phyloP scores from a whole-genome alignment of 2,797 vertebrate species.

The Myotis pilosus region DNA sequence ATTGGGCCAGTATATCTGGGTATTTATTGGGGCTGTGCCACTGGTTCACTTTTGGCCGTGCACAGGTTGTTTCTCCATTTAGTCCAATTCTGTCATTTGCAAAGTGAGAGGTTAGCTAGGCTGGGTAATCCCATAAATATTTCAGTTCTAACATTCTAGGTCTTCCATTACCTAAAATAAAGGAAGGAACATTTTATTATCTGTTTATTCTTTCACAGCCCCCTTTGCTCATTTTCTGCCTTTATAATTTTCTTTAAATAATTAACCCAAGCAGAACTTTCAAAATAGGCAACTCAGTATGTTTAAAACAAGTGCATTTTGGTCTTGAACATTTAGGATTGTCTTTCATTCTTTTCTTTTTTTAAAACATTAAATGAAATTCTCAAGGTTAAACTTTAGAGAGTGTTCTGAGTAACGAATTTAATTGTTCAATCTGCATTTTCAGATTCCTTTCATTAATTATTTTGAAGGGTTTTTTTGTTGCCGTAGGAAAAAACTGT shows the following conservation, averaged over 20 bases:
- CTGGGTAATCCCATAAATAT: neutral
- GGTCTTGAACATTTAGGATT: neutral
- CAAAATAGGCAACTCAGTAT: neutral
- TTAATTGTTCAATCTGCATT: slow-evolving; percentile 45
- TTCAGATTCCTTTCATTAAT: slow-evolving; percentile 55
- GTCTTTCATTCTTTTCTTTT: neutral
- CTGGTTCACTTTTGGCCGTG: neutral
- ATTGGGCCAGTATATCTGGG: neutral
- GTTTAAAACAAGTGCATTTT: slow-evolving; percentile 44
- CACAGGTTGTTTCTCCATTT: neutral
- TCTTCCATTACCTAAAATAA: neutral
- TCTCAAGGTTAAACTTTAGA: slow-evolving; percentile 30
- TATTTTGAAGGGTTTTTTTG: slow-evolving; percentile 18
- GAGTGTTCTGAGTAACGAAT: slow-evolving; percentile 33
- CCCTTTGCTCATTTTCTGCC: neutral
- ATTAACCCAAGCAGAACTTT: slow-evolving; percentile 17
- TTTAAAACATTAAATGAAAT: slow-evolving; percentile 6
- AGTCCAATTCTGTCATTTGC: neutral
- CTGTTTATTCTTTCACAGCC: neutral
- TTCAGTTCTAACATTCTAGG: neutral
- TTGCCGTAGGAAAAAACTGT: neutral
- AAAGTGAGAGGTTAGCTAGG: neutral
- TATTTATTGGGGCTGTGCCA: too few relatives aligned
- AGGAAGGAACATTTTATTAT: neutral
- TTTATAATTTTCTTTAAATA: neutral